Evolutionary conservation across 2,797 vertebrate species (phyloP).

Genomic region (Gobionotothen gibberifrons): DNA sequence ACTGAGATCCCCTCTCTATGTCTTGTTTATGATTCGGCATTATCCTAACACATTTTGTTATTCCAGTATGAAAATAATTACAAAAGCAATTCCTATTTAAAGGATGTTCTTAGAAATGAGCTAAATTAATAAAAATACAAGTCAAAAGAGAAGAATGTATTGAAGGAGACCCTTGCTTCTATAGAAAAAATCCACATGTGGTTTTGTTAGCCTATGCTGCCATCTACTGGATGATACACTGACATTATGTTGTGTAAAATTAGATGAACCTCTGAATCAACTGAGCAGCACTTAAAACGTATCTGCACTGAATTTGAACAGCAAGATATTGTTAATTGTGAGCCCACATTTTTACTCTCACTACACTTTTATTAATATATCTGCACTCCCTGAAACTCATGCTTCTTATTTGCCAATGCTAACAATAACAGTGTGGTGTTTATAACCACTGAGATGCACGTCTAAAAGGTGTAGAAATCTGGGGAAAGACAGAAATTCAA

Average conservation of each 20-base stretch:
- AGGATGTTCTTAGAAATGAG: rapidly evolving
- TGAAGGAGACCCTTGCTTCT: neutral
- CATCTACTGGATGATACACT: slow-evolving; percentile 74
- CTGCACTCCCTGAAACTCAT: neutral
- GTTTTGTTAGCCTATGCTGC: slow-evolving; percentile 71
- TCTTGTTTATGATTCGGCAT: neutral
- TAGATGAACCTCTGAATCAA: neutral
- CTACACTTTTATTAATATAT: neutral
- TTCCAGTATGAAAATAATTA: neutral
- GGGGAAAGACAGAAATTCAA: neutral
- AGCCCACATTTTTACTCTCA: slow-evolving; percentile 1
- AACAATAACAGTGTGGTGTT: neutral
- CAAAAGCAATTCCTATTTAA: neutral
- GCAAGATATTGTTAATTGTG: neutral
- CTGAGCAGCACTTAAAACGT: neutral
- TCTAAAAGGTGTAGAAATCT: neutral
- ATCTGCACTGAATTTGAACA: slow-evolving; percentile 1
- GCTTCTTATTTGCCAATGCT: neutral
- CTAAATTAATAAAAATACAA: neutral
- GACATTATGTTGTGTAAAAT: neutral
- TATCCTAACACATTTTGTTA: neutral
- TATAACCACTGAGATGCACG: neutral
- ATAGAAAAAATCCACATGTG: neutral
- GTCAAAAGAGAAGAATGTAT: neutral
- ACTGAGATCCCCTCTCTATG: neutral